Evolutionary conservation across 2,888 invertebrate species (phyloP).

Genomic region (Halictus ligatus): DNA sequence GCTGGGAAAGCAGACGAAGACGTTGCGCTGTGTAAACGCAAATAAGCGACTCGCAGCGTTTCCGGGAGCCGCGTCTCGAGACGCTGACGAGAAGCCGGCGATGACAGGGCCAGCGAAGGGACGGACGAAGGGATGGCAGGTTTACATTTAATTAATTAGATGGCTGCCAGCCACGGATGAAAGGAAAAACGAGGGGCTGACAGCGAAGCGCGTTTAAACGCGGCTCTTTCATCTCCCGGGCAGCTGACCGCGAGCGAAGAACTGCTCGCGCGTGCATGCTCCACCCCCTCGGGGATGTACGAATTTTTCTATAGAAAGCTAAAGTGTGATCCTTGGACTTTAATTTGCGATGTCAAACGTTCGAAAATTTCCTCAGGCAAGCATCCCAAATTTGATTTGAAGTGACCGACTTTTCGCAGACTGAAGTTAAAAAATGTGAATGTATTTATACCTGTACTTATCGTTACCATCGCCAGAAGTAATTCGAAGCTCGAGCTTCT

Average conservation of each 20-base stretch:
- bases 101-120: constrained; percentile 26
- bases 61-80: constrained; percentile 39
- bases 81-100: constrained; percentile 31
- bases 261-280: constrained; percentile 28
- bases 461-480: not conserved
- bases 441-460: not conserved
- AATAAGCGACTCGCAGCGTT: constrained; percentile 58
- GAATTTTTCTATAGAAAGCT: not conserved
- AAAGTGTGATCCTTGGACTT: not conserved
- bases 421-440: not conserved
- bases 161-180: constrained; percentile 46
- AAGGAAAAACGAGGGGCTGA: constrained; percentile 55
- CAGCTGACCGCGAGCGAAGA: constrained; percentile 45
- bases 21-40: constrained; percentile 55
- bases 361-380: not conserved
- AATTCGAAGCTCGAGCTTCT: not conserved
- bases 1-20: constrained; percentile 38
- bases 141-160: constrained; percentile 73
- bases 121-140: constrained; percentile 34
- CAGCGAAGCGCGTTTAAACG: constrained; percentile 58
- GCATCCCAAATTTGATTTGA: not conserved
- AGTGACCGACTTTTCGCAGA: not conserved
- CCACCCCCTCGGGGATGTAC: not conserved
- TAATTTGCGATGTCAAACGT: not conserved
- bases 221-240: constrained; percentile 61